phyloP scores from a whole-genome alignment of 1,140 invertebrate species.

The Tetragonula clypearis region DNA sequence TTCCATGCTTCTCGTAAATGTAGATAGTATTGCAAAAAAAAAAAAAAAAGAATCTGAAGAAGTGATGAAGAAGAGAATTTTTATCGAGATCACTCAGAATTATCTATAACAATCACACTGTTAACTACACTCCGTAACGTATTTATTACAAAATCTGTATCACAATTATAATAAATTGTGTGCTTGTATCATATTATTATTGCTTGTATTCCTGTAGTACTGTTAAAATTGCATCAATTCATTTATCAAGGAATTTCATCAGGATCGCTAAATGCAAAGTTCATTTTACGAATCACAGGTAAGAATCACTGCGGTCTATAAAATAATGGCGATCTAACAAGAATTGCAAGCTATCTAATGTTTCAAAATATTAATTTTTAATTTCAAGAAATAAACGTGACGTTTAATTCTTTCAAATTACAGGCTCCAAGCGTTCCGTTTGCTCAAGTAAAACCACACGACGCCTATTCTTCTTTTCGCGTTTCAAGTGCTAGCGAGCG shows the following conservation, averaged over 20 bases:
- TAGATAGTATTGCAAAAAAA: not conserved
- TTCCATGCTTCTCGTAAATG: too few species aligned
- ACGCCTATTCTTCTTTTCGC: not conserved
- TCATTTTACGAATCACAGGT: not conserved
- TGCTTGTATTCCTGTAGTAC: too few species aligned
- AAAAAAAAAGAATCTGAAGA: not conserved
- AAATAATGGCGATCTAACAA: not conserved
- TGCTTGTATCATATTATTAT: too few species aligned
- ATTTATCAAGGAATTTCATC: not conserved
- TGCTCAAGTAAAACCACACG: not conserved
- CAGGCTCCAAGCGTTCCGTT: not conserved
- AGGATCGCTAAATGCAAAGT: not conserved
- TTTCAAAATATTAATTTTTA: not conserved
- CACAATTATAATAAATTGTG: too few species aligned
- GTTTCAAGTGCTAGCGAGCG: not conserved
- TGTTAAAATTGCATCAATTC: too few species aligned
- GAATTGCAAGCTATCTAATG: not conserved
- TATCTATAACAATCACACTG: too few species aligned
- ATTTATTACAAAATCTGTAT: too few species aligned
- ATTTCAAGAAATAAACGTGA: not conserved
- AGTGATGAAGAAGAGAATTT: too few species aligned
- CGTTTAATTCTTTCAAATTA: conserved; percentile 5
- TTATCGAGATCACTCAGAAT: too few species aligned
- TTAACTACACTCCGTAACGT: too few species aligned
- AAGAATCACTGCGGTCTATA: not conserved